Conservation (phyloP, 2,797 vertebrate species). For the Acipenser ruthenus region DNA sequence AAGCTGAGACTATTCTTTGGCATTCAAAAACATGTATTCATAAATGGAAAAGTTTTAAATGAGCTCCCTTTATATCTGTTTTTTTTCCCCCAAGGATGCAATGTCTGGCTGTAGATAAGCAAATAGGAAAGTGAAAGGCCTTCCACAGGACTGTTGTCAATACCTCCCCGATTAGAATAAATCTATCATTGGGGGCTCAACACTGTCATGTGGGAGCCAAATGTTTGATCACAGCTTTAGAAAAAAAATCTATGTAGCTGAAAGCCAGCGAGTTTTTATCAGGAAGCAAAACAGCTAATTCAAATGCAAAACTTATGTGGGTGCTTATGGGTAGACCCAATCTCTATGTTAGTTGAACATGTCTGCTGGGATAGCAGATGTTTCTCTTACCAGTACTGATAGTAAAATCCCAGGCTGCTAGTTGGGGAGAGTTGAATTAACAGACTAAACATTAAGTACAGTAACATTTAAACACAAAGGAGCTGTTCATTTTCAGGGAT, state of each 20-base stretch:
- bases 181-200: not conserved
- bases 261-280: not conserved
- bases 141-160: conserved; percentile 3
- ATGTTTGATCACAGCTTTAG: conserved; percentile 3
- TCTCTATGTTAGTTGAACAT: not conserved
- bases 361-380: no score
- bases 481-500: no score
- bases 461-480: no score
- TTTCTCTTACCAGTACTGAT: no score
- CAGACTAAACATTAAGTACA: no score
- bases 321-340: not conserved
- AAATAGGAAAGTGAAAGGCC: conserved; percentile 3
- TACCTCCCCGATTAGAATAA: not conserved
- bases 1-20: no score
- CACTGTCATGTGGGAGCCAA: not conserved
- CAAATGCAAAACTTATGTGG: not conserved
- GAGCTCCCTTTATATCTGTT: no score
- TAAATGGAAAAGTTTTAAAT: no score
- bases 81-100: not conserved
- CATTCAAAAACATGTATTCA: no score
- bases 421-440: no score
- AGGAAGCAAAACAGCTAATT: not conserved
- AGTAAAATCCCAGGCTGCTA: no score
- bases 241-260: not conserved
- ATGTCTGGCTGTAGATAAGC: conserved; percentile 9